Evolutionary conservation across 2,113 vertebrate species (phyloP).

Genomic region (Onychostoma macrolepis): DNA sequence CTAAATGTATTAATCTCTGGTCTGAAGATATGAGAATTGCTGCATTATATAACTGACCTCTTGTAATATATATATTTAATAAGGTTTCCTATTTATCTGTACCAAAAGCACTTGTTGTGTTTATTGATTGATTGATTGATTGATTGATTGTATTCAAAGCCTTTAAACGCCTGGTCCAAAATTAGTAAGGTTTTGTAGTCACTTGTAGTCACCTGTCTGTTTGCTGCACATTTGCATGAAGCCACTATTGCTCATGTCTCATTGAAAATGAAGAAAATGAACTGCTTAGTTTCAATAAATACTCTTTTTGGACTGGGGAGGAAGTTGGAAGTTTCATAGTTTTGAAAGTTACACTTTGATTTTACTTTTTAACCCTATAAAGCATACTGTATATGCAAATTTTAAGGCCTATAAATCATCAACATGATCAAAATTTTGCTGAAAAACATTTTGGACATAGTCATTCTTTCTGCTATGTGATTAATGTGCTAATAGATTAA

Average conservation of each 20-base stretch:
- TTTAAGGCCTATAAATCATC: too few relatives aligned
- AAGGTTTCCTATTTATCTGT: neutral
- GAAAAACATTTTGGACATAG: too few relatives aligned
- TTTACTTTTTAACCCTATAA: neutral
- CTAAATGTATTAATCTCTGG: neutral
- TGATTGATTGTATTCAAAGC: too few relatives aligned
- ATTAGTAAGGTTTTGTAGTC: neutral
- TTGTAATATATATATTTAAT: neutral
- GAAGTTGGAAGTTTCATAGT: neutral
- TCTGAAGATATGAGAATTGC: neutral
- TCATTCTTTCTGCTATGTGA: too few relatives aligned
- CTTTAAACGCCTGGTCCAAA: neutral
- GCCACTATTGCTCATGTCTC: neutral
- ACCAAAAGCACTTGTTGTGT: neutral
- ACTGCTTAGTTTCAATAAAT: neutral
- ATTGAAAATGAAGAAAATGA: neutral
- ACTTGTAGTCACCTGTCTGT: neutral
- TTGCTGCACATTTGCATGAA: neutral
- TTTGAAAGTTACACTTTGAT: neutral
- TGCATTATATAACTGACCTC: neutral
- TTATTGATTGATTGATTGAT: too few relatives aligned
- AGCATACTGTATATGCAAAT: neutral
- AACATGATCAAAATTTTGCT: too few relatives aligned
- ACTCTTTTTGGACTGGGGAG: neutral
- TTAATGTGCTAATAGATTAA: too few relatives aligned